Conservation (phyloP, 30 jellyfish, hydroid and myxozoan genomes). For the Cassiopea andromeda region DNA sequence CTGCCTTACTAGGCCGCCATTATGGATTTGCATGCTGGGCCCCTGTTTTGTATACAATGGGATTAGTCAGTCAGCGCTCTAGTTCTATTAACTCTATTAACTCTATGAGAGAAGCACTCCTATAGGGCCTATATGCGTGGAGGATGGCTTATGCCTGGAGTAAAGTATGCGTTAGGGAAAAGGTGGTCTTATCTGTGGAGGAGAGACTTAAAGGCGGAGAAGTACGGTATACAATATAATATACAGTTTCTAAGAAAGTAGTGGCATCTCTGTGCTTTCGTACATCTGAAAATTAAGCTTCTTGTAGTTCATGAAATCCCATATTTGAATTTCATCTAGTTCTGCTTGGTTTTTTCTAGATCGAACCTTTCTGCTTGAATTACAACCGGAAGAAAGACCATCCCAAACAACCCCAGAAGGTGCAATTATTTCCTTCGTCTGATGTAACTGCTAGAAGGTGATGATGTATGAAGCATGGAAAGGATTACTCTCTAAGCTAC, state of each 20-base stretch:
- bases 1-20: too few species aligned
- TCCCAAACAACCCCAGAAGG: background rate
- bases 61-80: too few species aligned
- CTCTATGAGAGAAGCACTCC: too few species aligned
- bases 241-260: background rate
- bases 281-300: background rate
- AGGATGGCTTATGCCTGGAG: too few species aligned
- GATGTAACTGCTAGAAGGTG: background rate
- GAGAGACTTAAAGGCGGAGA: background rate
- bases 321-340: background rate
- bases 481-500: too few species aligned
- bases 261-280: background rate
- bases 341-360: constrained; percentile 22
- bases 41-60: too few species aligned
- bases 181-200: too few species aligned
- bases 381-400: background rate
- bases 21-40: too few species aligned
- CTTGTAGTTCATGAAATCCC: background rate
- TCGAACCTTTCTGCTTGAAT: constrained; percentile 54
- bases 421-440: background rate
- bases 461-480: background rate
- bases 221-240: background rate
- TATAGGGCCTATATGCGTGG: too few species aligned
- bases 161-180: too few species aligned
- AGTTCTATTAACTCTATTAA: too few species aligned